phyloP scores from a whole-genome alignment of 1,140 invertebrate species.

The Cydia amplana region DNA sequence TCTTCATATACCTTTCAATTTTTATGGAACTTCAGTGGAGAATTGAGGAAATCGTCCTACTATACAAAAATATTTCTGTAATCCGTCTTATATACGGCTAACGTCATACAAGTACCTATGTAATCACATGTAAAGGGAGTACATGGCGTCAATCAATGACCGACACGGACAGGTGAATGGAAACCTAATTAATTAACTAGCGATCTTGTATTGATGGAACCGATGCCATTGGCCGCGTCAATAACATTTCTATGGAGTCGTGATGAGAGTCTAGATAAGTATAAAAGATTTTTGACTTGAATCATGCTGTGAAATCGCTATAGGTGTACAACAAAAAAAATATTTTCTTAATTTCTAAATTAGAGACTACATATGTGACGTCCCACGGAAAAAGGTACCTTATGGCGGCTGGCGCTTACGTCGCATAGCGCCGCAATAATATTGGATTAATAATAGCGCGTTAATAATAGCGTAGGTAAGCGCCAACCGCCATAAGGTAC shows the following conservation, averaged over 20 bases:
- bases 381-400: too few relatives aligned
- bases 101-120: not conserved
- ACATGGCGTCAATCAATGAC: slow-evolving; percentile 25
- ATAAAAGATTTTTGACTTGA: too few relatives aligned
- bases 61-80: not conserved
- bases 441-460: too few relatives aligned
- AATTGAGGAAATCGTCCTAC: not conserved
- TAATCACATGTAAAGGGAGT: slow-evolving; percentile 11
- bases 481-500: too few relatives aligned
- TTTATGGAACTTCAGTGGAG: not conserved
- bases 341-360: too few relatives aligned
- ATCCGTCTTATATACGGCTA: not conserved
- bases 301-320: too few relatives aligned
- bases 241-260: not conserved
- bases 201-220: slow-evolving; percentile 26
- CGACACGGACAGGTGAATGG: slow-evolving; percentile 25
- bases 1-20: too few relatives aligned
- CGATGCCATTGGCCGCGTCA: not conserved
- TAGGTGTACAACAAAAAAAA: too few relatives aligned
- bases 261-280: not conserved
- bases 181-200: slow-evolving; percentile 32
- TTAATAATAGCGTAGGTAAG: too few relatives aligned
- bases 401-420: too few relatives aligned
- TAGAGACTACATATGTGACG: too few relatives aligned
- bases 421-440: too few relatives aligned